Percentiles rank a stretch among this genome's conserved stretches.
Evolutionary conservation across 2,797 vertebrate genomes (phyloP).

Genomic region (Sebastes goodei): DNA sequence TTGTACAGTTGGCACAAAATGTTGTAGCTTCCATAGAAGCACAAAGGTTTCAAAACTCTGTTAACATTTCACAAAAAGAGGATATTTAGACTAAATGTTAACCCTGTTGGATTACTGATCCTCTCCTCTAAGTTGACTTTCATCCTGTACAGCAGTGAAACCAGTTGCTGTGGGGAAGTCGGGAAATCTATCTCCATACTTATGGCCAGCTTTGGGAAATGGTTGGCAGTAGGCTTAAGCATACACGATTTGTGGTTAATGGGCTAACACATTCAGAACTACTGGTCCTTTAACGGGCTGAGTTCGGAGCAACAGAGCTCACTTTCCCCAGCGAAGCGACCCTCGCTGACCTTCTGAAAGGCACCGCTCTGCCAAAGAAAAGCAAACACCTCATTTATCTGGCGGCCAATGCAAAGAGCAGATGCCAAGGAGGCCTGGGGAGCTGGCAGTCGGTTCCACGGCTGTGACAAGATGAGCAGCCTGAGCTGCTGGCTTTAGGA

Average conservation of each 20-base stretch:
- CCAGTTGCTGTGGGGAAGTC: neutral
- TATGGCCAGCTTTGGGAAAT: slow-evolving; percentile 20
- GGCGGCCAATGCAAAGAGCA: slow-evolving; percentile 68
- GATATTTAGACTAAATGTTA: neutral
- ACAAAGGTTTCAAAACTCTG: neutral
- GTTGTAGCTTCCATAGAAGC: neutral
- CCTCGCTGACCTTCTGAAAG: slow-evolving; percentile 75
- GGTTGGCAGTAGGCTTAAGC: slow-evolving; percentile 32
- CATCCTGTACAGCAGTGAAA: neutral
- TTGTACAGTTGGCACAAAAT: neutral
- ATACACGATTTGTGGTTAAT: slow-evolving; percentile 57
- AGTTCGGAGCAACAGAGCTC: slow-evolving; percentile 32
- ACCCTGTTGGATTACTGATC: neutral
- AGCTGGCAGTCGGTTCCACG: slow-evolving; percentile 38
- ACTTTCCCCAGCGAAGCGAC: slow-evolving; percentile 33
- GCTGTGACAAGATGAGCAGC: slow-evolving; percentile 51
- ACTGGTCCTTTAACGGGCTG: slow-evolving; percentile 40
- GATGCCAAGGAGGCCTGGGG: slow-evolving; percentile 48
- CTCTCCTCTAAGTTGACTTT: neutral
- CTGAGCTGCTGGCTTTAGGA: slow-evolving; percentile 47
- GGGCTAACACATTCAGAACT: slow-evolving; percentile 34
- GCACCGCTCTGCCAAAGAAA: slow-evolving; percentile 69
- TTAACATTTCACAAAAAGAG: neutral
- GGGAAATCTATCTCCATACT: slow-evolving; percentile 15
- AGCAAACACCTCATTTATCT: slow-evolving; percentile 80